A percentile compares a stretch with the other conserved stretches of the same genome.
Conservation (phyloP, 2,888 invertebrate genomes). For the Pseudolycoriella hygida region DNA sequence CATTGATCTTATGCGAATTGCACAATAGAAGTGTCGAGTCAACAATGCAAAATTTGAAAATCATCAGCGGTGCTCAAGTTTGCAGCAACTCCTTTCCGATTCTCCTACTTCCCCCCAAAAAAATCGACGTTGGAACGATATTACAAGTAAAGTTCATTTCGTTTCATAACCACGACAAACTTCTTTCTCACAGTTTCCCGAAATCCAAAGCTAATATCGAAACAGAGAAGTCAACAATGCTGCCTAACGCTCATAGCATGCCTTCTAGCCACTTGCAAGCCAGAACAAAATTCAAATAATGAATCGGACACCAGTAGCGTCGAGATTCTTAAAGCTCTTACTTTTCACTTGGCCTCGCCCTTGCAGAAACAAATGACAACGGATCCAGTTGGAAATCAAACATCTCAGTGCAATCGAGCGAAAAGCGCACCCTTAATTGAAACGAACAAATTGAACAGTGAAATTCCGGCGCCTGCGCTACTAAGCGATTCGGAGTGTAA, state of each 20-base stretch:
- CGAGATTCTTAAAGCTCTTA: slow-evolving; percentile 23
- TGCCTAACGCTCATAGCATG: slow-evolving; percentile 38
- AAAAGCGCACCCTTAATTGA: slow-evolving; percentile 1
- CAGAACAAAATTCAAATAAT: slow-evolving; percentile 13
- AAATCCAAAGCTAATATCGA: slow-evolving; percentile 35
- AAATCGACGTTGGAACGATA: slow-evolving; percentile 53
- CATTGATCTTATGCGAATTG: slow-evolving; percentile 10
- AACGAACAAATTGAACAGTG: not conserved
- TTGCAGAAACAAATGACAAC: not conserved
- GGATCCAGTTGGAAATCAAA: not conserved
- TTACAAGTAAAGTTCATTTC: slow-evolving; percentile 52
- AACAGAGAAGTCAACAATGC: slow-evolving; percentile 48
- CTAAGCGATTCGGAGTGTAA: slow-evolving; percentile 6
- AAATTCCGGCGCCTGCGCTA: not conserved
- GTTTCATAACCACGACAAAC: slow-evolving; percentile 4
- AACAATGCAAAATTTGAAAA: slow-evolving; percentile 10
- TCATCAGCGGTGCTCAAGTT: slow-evolving; percentile 22
- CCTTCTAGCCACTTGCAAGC: slow-evolving; percentile 13
- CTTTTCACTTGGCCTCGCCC: slow-evolving; percentile 17
- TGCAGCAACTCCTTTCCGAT: slow-evolving; percentile 63
- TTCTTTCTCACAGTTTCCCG: too few relatives aligned
- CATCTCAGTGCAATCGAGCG: not conserved
- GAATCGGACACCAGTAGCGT: slow-evolving; percentile 23
- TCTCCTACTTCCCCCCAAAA: slow-evolving; percentile 48
- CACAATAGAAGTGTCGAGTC: slow-evolving; percentile 11